Evolutionary conservation across 2,113 vertebrate genomes (phyloP).

Genomic region (Aviceda subcristata): DNA sequence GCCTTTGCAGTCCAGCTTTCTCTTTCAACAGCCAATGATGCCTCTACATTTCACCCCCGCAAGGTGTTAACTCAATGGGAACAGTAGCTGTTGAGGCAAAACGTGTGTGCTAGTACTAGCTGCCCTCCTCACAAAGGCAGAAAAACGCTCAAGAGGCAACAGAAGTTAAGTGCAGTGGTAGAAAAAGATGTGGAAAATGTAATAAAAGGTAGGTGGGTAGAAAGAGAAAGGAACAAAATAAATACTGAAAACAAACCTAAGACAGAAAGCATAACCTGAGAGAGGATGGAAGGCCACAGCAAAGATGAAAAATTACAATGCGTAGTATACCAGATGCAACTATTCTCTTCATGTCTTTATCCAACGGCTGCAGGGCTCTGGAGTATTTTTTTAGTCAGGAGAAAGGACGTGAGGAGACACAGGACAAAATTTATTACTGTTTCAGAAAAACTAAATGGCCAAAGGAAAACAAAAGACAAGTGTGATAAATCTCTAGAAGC

Average conservation of each 20-base stretch:
- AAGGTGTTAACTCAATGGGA: neutral
- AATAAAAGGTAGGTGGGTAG: neutral
- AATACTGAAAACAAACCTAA: neutral
- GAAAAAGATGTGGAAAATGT: neutral
- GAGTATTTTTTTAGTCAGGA: neutral
- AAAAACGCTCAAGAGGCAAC: neutral
- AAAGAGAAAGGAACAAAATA: neutral
- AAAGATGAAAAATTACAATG: neutral
- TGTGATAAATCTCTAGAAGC: neutral
- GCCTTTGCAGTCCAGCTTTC: neutral
- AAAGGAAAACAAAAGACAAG: neutral
- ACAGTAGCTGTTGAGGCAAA: neutral
- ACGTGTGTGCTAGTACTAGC: neutral
- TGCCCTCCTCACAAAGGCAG: neutral
- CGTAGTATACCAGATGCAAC: neutral
- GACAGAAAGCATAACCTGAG: neutral
- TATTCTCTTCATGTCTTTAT: neutral
- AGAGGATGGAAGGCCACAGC: neutral
- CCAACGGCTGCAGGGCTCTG: neutral
- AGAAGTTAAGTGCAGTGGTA: neutral
- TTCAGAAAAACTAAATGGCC: neutral
- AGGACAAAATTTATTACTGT: neutral
- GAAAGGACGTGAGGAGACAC: fast-evolving
- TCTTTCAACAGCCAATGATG: neutral
- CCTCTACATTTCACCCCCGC: neutral